A percentile compares a stretch with the other conserved stretches of the same genome.
Evolutionary conservation across 2,113 vertebrate species (phyloP).

Genomic region (Lagopus leucura): DNA sequence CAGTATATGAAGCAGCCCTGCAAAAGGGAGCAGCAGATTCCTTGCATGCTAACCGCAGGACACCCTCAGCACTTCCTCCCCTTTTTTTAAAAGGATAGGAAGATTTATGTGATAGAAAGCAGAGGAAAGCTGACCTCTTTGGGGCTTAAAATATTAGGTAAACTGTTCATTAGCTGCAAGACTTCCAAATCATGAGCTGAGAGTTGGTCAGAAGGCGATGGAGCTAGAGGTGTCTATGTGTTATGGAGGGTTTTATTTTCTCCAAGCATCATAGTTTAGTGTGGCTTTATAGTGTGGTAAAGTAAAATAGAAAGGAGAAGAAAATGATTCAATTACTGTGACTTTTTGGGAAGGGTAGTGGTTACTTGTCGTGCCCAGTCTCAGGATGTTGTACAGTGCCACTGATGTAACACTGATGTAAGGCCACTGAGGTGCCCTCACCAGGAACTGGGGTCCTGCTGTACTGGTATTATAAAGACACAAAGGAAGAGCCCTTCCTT

Average conservation of each 20-base stretch:
- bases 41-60: neutral
- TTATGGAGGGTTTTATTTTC: neutral
- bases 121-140: neutral
- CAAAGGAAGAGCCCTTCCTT: neutral
- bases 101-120: neutral
- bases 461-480: neutral
- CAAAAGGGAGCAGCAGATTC: constrained; percentile 20
- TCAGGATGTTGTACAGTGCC: rapidly evolving
- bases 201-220: neutral
- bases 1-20: neutral
- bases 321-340: neutral
- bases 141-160: neutral
- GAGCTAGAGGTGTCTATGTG: neutral
- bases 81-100: neutral
- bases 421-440: neutral
- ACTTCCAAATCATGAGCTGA: neutral
- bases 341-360: neutral
- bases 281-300: neutral
- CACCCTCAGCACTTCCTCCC: neutral
- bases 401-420: neutral
- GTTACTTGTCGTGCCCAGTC: neutral
- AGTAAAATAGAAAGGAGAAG: neutral
- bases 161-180: neutral
- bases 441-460: neutral
- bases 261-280: neutral